Base-by-base conservation (phyloP, 2,888 invertebrate species). In the Xylocampa areola region DNA sequence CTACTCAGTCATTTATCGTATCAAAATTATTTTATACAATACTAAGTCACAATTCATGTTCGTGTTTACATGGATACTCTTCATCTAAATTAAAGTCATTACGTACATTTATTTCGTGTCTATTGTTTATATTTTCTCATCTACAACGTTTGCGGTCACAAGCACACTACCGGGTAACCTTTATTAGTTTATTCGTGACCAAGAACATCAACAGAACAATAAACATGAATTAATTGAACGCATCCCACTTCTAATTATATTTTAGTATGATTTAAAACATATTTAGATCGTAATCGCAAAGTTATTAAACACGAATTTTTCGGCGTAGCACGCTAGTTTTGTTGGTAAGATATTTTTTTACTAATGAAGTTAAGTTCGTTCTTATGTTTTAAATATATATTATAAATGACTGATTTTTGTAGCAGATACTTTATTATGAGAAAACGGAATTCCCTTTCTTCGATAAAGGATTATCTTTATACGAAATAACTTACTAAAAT, bases 161-260 rank as follows among this genome's bases (percentile, higher is more conserved):
- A 49, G 14, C 23, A 41, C 36, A 63, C 41, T 69, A 63, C 69
- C 55, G 70, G 70, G 64, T 69, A 62, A 37, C 33, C 44, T 62
- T 43, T 39, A 35, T 44, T 35, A 14, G 33, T 52, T 40, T 21
- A 27, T 25, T 50, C 37, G 64, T 63, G 69, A 54, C 69, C 6
- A n/a, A 29, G n/a, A 30, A 29, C 11, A 62, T 53, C 32, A 45
- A 30, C 44, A 4, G 2, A 32, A 27, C 33, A 37, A 43, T 50
- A 45, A 59, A 63, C 13, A 27, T 32, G 11, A 36, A 14, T 23
- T 19, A 11, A 54, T 27, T 33, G 21, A 44, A 50, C n/a, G 10
- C 27, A 65, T 66, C 39, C 13, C 27, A 41, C 8, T 44, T 36
- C 7, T 36, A 60, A 44, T 44, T 40, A 27, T n/a, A 32, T 36